phyloP scores from a whole-genome alignment of 1,140 invertebrate species.

The Ditylenchus dipsaci region DNA sequence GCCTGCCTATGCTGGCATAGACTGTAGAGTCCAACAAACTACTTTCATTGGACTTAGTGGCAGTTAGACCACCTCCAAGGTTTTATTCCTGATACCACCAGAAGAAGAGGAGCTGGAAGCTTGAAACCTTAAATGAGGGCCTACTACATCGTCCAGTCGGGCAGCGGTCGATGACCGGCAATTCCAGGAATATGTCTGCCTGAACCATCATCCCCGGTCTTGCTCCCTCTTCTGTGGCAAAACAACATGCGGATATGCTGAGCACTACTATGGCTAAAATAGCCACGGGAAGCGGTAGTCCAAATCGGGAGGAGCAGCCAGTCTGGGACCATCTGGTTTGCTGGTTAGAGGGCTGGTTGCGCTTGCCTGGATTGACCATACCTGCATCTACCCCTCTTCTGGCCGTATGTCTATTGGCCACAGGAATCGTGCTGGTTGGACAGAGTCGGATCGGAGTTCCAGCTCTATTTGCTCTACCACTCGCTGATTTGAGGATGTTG shows the following conservation, averaged over 20 bases:
- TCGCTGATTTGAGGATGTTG: conserved; percentile 7
- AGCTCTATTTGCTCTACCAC: conserved; percentile 33
- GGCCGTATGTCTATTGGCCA: conserved; percentile 34
- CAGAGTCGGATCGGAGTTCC: conserved; percentile 40
- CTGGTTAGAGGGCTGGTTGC: background rate
- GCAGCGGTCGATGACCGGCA: conserved; percentile 5
- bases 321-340: background rate
- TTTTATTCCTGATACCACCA: background rate
- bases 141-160: conserved; percentile 15
- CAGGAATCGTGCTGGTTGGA: conserved; percentile 44
- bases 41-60: conserved; percentile 7
- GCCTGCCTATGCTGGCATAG: conserved; percentile 30
- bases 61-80: background rate
- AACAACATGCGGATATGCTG: conserved; percentile 33
- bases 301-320: conserved; percentile 26
- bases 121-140: conserved; percentile 5
- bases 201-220: conserved; percentile 11
- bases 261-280: conserved; percentile 33
- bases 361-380: background rate
- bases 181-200: conserved; percentile 7
- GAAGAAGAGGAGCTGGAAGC: background rate
- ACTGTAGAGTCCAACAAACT: conserved; percentile 32
- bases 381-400: background rate
- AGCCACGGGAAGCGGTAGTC: conserved; percentile 40
- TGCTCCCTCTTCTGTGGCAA: conserved; percentile 15